A percentile compares a stretch with the other conserved stretches of the same genome.
Conservation (phyloP, 1,140 invertebrate genomes). For the Amyelois transitella region DNA sequence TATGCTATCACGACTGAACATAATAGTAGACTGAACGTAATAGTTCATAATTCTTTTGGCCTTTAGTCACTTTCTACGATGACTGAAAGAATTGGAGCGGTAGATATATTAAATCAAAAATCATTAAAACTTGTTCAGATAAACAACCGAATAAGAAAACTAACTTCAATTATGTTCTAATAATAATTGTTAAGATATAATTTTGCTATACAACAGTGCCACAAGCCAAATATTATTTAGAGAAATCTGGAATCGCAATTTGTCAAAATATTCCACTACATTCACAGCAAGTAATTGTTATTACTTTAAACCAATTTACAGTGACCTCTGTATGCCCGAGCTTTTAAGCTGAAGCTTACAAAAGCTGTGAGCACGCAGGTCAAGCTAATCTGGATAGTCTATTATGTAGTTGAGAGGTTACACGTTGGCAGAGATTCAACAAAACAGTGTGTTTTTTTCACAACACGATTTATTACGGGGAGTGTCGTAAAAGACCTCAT, state of each 20-base stretch:
- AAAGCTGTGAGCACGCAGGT: neutral
- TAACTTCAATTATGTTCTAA: too few species aligned
- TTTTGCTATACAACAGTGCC: too few species aligned
- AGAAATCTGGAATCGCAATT: neutral
- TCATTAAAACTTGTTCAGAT: too few species aligned
- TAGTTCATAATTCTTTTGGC: too few species aligned
- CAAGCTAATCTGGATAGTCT: conserved; percentile 9
- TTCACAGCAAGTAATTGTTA: neutral
- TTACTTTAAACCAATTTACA: neutral
- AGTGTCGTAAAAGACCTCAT: conserved; percentile 33
- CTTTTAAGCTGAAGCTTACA: neutral
- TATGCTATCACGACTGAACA: too few species aligned
- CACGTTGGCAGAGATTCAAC: conserved; percentile 30
- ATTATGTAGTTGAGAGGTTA: conserved; percentile 19
- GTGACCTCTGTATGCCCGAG: neutral
- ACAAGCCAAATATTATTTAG: neutral
- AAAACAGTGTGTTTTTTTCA: conserved; percentile 33
- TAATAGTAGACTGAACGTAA: too few species aligned
- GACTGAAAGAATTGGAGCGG: too few species aligned
- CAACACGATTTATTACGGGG: conserved; percentile 38
- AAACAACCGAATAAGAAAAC: too few species aligned
- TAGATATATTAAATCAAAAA: too few species aligned
- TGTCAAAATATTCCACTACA: neutral
- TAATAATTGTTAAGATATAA: too few species aligned
- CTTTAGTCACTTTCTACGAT: too few species aligned